Base-by-base conservation (phyloP, 2,113 vertebrate species). In the Oostethus manadensis region DNA sequence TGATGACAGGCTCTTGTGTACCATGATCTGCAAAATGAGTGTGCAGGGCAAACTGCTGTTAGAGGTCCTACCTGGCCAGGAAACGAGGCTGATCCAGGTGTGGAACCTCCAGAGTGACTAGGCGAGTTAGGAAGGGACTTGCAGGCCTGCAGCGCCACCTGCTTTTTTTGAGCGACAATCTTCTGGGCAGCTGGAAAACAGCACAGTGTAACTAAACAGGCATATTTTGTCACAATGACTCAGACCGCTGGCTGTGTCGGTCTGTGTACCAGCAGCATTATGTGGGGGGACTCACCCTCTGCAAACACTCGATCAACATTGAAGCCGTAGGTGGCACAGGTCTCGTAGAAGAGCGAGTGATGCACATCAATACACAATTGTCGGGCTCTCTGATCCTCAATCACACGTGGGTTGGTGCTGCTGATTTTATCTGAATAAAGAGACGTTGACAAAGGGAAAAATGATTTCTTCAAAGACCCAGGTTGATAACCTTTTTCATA, bases 41-140 rank as follows among this genome's bases (percentile, higher is more conserved):
- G 29, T 16, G 14, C 15, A 15, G 22, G 2, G 26, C 49, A 51
- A 15, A 7, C 2, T 4, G 33, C 51, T 6, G 13, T 21, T 10
- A 35, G 53, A 6, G 3, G 13, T 47, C 57, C 22, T 83, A 93
- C 92, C 92, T 93, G 93, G 58, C 92, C 89, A 0, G 91, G 88
- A 29, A 84, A 79, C 1, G 89, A 81, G 1, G 86, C 86, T 2
- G 90, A 90, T 22, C 94, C 88, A 0, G 94, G 93, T 0, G 93
- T 94, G 68, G 94, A 94, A 17, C 91, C 91, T 6, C 93, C 91
- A 0, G 94, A 95, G 85, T 98, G 95, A 73, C 92, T 96, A 10
- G 95, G 94, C 2, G 93, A 94, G 88, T 94, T 98, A 1, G 95
- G 95, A 26, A 98, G 87, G 17, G 95, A 97, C 73, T 98, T 98